These are phyloP conservation scores for Drosophila prosaltans DNA, from an alignment of 1,140 invertebrate genomes.

Conservation along the genomic window DNA sequence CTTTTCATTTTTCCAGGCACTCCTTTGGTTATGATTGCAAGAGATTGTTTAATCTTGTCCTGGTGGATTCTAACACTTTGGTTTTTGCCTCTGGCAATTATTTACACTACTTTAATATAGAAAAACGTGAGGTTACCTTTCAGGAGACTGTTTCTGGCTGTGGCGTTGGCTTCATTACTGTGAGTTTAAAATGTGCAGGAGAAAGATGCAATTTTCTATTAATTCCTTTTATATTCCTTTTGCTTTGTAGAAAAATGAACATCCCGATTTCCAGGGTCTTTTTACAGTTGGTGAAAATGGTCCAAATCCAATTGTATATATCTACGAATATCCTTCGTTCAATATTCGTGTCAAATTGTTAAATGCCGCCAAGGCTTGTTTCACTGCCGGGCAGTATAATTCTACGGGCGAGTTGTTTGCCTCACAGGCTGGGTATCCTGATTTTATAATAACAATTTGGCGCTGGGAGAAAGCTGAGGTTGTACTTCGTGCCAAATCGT, in stretches of 20 bases:
- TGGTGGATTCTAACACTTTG: constrained; percentile 88
- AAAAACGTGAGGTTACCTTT: constrained; percentile 87
- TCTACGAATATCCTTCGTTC: constrained; percentile 92
- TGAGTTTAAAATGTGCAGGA: constrained; percentile 79
- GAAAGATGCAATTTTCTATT: neutral
- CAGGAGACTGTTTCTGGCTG: constrained; percentile 88
- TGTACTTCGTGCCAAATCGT: constrained; percentile 90
- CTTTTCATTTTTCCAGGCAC: constrained; percentile 84
- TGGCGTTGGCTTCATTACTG: constrained; percentile 91
- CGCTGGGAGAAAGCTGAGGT: constrained; percentile 91
- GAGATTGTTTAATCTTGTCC: constrained; percentile 90
- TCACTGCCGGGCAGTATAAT: constrained; percentile 91
- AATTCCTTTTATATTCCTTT: too few relatives aligned
- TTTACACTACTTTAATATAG: constrained; percentile 89
- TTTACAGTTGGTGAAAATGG: constrained; percentile 94
- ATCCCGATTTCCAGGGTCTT: constrained; percentile 85
- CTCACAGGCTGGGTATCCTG: constrained; percentile 92
- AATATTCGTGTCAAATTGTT: constrained; percentile 88
- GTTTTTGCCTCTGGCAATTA: constrained; percentile 92
- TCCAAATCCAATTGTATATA: constrained; percentile 90
- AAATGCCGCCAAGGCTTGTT: constrained; percentile 89
- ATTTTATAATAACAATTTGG: constrained; percentile 94
- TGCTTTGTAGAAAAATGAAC: constrained; percentile 88
- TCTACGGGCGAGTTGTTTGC: constrained; percentile 90
- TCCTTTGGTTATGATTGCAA: constrained; percentile 95